Conservation (phyloP, 2,113 vertebrate genomes). For the Delphinus delphis region DNA sequence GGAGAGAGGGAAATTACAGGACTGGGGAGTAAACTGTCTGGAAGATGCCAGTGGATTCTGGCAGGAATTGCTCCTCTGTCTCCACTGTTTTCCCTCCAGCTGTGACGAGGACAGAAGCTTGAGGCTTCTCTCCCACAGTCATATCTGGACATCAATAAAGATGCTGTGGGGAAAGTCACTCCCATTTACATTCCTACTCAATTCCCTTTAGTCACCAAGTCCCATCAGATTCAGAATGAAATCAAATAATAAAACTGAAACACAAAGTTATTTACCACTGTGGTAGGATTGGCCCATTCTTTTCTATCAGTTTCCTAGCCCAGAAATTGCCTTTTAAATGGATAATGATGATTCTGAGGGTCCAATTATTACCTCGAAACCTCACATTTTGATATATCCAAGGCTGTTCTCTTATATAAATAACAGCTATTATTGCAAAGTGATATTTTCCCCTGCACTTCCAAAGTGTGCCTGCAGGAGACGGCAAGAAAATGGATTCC, state of each 20-base stretch:
- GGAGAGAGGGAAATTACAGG: neutral
- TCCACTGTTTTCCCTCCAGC: neutral
- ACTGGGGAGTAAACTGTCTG: neutral
- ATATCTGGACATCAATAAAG: neutral
- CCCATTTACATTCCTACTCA: neutral
- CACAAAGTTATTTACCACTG: constrained; percentile 75
- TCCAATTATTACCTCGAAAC: constrained; percentile 81
- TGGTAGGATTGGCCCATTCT: constrained; percentile 68
- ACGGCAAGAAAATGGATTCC: constrained; percentile 82
- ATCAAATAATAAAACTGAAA: constrained; percentile 78
- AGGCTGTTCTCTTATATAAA: constrained; percentile 82
- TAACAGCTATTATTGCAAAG: constrained; percentile 86
- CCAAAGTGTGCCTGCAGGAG: constrained; percentile 83
- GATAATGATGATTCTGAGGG: constrained; percentile 80
- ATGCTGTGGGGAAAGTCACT: constrained; percentile 34
- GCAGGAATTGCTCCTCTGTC: neutral
- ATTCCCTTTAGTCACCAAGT: neutral
- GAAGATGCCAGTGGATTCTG: neutral
- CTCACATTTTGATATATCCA: constrained; percentile 81
- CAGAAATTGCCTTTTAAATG: constrained; percentile 83
- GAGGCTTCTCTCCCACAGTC: neutral
- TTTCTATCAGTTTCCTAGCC: constrained; percentile 70
- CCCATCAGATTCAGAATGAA: constrained; percentile 56
- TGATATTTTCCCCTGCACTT: constrained; percentile 73
- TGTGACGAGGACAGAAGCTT: neutral